Percentiles rank a stretch among this genome's conserved stretches.
phyloP scores from a whole-genome alignment of 1,140 invertebrate genomes.

The Hyles euphorbiae region DNA sequence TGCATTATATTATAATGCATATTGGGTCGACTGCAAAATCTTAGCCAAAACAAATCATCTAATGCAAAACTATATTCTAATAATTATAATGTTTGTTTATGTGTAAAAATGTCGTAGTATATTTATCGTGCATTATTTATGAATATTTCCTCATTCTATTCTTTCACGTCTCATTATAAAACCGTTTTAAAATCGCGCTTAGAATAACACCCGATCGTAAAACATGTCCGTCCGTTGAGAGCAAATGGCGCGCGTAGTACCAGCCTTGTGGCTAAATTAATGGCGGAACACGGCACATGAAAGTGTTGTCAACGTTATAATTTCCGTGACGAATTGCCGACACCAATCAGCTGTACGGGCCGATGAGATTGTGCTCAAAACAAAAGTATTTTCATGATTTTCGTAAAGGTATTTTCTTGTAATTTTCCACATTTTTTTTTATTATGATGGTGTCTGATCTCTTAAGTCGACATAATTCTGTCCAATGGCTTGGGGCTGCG shows the following conservation, averaged over 20 bases:
- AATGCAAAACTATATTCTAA: too few species aligned
- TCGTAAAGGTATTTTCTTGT: background rate
- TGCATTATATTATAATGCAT: too few species aligned
- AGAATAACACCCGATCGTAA: constrained; percentile 1
- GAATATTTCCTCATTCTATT: background rate
- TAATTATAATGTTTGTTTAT: too few species aligned
- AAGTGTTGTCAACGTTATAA: constrained; percentile 8
- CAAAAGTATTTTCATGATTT: constrained; percentile 4
- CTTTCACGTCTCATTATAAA: background rate
- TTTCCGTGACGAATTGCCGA: constrained; percentile 7
- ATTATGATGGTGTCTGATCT: too few species aligned
- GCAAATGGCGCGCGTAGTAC: constrained; percentile 5
- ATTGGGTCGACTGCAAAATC: too few species aligned
- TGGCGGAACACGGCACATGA: constrained; percentile 1
- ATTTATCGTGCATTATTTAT: too few species aligned
- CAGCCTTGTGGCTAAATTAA: constrained; percentile 1
- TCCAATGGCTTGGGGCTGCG: too few species aligned
- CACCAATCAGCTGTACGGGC: constrained; percentile 1
- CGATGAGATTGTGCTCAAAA: background rate
- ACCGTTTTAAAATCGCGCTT: constrained; percentile 12
- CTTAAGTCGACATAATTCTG: too few species aligned
- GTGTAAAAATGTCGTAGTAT: too few species aligned
- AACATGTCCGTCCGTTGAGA: constrained; percentile 4
- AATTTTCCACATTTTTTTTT: too few species aligned
- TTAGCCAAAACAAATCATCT: too few species aligned